Conservation (phyloP, 2,113 vertebrate genomes). For the Hydropotes inermis region DNA sequence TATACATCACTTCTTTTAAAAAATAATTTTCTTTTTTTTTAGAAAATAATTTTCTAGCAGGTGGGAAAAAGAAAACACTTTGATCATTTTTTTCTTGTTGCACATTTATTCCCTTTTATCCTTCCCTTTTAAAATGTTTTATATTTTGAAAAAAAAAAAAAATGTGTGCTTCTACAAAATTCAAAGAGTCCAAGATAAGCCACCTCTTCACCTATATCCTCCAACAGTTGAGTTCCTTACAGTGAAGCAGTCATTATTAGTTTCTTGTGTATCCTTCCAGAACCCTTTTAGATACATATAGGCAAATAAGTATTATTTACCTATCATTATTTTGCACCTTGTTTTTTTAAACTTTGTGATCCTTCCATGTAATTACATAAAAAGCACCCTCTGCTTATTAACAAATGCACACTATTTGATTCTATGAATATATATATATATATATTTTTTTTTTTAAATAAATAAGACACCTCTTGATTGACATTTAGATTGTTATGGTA, state of each 20-base stretch:
- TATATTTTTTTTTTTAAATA: neutral
- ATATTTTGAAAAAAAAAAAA: neutral
- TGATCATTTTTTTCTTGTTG: neutral
- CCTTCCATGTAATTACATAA: neutral
- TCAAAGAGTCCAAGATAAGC: neutral
- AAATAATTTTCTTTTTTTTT: neutral
- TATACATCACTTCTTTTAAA: neutral
- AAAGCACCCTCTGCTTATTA: conserved; percentile 19
- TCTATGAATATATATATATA: neutral
- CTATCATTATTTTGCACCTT: neutral
- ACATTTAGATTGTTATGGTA: neutral
- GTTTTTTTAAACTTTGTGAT: conserved; percentile 2
- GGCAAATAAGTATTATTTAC: neutral
- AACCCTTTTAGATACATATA: neutral
- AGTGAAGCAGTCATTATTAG: neutral
- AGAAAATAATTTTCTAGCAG: conserved; percentile 9
- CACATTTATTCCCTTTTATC: neutral
- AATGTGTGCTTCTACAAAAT: neutral
- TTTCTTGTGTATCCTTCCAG: neutral
- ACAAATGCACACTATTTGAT: neutral
- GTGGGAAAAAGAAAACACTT: neutral
- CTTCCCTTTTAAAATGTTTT: neutral
- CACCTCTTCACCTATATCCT: neutral
- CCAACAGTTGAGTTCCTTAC: neutral
- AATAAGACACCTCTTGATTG: neutral